Conservation (phyloP, 2,113 vertebrate genomes). For the Cololabis saira region DNA sequence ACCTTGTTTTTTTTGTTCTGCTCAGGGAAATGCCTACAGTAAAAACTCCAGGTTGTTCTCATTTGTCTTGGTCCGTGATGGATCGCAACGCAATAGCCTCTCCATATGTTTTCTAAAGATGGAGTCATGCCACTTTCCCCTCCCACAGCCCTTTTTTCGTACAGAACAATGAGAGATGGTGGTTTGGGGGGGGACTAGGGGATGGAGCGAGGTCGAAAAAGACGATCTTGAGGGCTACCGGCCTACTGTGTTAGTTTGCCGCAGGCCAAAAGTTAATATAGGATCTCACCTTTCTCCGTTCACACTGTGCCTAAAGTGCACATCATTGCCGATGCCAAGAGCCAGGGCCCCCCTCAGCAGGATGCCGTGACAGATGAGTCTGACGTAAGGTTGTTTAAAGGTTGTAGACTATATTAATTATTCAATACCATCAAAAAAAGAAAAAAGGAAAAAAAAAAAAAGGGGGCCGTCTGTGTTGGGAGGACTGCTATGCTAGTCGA, state of each 20-base stretch:
- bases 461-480: slow-evolving; percentile 55
- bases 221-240: slow-evolving; percentile 44
- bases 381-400: slow-evolving; percentile 81
- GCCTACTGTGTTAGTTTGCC: slow-evolving; percentile 58
- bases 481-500: slow-evolving; percentile 56
- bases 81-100: slow-evolving; percentile 65
- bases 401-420: slow-evolving; percentile 80
- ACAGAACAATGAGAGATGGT: slow-evolving; percentile 68
- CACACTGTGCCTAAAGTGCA: slow-evolving; percentile 49
- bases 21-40: slow-evolving; percentile 55
- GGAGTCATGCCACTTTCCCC: slow-evolving; percentile 54
- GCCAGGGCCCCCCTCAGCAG: slow-evolving; percentile 54
- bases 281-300: slow-evolving; percentile 71
- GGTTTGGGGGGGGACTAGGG: slow-evolving; percentile 48
- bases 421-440: slow-evolving; percentile 65
- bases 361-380: slow-evolving; percentile 78
- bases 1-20: slow-evolving; percentile 46
- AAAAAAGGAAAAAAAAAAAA: slow-evolving; percentile 65
- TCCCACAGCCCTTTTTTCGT: slow-evolving; percentile 52
- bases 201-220: slow-evolving; percentile 61
- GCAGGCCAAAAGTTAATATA: slow-evolving; percentile 76
- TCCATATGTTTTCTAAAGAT: slow-evolving; percentile 77
- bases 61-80: slow-evolving; percentile 72
- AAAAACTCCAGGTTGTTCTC: slow-evolving; percentile 72
- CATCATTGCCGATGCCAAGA: slow-evolving; percentile 52